These are phyloP conservation scores for Microctonus aethiopoides DNA, from an alignment of 2,888 invertebrate genomes.

Conservation along the genomic window DNA sequence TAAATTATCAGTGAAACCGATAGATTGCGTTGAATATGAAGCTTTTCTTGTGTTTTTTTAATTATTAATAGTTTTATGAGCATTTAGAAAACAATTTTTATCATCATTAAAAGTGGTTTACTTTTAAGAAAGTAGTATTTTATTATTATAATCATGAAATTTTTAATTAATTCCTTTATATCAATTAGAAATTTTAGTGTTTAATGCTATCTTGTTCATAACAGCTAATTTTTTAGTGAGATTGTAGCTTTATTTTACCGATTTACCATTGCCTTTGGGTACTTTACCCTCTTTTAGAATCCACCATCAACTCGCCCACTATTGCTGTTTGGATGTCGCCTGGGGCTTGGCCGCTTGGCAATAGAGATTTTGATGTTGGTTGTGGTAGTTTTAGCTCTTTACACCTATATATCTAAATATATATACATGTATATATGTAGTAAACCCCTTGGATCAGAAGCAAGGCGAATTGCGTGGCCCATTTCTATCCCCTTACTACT, in stretches of 20 bases:
- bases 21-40: background rate
- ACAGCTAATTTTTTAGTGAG: conserved; percentile 39
- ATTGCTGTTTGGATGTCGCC: background rate
- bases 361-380: background rate
- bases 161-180: background rate
- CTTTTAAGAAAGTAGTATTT: too few species aligned
- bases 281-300: background rate
- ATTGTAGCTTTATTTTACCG: conserved; percentile 16
- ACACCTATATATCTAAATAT: background rate
- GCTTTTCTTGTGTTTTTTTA: background rate
- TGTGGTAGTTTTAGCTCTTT: conserved; percentile 13
- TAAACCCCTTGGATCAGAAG: background rate
- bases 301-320: conserved; percentile 1
- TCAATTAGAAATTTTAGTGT: conserved; percentile 40
- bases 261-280: background rate
- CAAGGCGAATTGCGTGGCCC: conserved; percentile 17
- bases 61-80: too few species aligned
- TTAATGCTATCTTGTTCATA: conserved; percentile 38
- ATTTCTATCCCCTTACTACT: conserved; percentile 14
- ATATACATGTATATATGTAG: background rate
- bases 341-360: background rate
- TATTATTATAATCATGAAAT: background rate
- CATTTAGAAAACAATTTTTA: too few species aligned
- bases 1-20: background rate
- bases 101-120: too few species aligned